Percentiles rank a stretch among this genome's conserved stretches.
phyloP scores from a whole-genome alignment of 2,888 invertebrate species.

The Caenorhabditis sinica region DNA sequence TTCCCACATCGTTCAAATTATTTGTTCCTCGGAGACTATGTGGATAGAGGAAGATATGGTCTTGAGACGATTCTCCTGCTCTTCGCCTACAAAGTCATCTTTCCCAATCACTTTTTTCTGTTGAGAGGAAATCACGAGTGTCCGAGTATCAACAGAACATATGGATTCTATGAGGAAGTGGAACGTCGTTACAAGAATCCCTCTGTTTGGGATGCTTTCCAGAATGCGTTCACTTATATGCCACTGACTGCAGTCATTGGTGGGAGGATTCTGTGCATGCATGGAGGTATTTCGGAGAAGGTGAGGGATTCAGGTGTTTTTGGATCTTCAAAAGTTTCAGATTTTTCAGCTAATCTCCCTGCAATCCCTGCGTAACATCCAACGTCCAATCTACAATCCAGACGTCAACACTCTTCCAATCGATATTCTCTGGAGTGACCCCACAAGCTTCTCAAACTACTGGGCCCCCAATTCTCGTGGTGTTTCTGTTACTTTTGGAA shows the following conservation, averaged over 20 bases:
- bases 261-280: conserved; percentile 77
- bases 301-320: not conserved
- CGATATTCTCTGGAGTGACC: conserved; percentile 85
- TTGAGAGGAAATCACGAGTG: conserved; percentile 78
- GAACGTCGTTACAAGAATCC: conserved; percentile 70
- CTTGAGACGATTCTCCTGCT: conserved; percentile 74
- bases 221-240: conserved; percentile 74
- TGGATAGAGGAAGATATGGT: conserved; percentile 77
- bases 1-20: conserved; percentile 76
- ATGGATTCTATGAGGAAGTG: conserved; percentile 80
- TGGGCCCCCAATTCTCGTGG: conserved; percentile 84
- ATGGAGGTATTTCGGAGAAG: conserved; percentile 76
- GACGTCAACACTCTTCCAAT: conserved; percentile 84
- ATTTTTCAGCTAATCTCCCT: conserved; percentile 64
- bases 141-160: conserved; percentile 75
- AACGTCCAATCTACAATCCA: conserved; percentile 74
- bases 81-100: conserved; percentile 72
- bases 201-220: conserved; percentile 69
- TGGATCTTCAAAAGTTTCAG: not conserved
- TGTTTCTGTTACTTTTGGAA: conserved; percentile 85
- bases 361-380: conserved; percentile 65
- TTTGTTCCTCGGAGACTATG: conserved; percentile 79
- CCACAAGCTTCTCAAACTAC: conserved; percentile 65
- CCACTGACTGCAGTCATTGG: conserved; percentile 75
- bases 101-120: conserved; percentile 75